Base-by-base conservation (phyloP, 2,797 vertebrate species). In the Benthosema pterotum region DNA sequence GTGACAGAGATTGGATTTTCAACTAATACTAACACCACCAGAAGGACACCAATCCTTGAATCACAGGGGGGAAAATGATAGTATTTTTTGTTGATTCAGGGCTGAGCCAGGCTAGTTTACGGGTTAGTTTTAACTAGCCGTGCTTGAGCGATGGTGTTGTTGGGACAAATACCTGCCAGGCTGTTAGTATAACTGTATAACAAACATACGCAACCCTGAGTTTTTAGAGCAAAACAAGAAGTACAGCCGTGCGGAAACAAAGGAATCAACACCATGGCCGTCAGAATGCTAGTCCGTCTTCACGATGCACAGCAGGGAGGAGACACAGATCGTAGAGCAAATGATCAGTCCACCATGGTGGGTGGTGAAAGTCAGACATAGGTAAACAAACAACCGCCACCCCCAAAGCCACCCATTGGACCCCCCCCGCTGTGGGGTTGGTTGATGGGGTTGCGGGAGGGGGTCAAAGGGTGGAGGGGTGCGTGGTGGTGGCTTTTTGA, bases 281-380 rank as follows among this genome's bases (percentile, higher is more conserved):
- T 57, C 8, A 16, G 58, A 60, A 52, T 11, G 15, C 9, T 12
- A 19, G 5, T 11, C 15, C 14, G 25, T 63, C 45, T 15, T 17
- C 58, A 38, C 14, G 7, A 1, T 19, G 3, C 11, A 13, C 49
- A 38, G 54, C 11, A 55, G 3, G 54, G 8, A 55, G 3, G 14
- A 17, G 43, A 22, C 25, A 25, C 43, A n/a, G 52, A 60, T 46
- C 18, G n/a, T n/a, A n/a, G 15, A 67, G 17, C 13, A 38, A 56
- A 62, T 73, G 71, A 81, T 61, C 1, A 59, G 84, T 88, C 77
- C 71, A 78, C 82, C 78, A 75, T 50, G 75, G 69, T 79, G 81
- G 89, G 76, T 50, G 75, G 69, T 79, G 81, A 89, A 91, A 90
- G 82, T 87, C 77, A 77, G 74, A 83, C 71, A 79, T 90, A 91